Evolutionary conservation across 1,140 invertebrate genomes (phyloP).

Genomic region (Anastatus disparis): DNA sequence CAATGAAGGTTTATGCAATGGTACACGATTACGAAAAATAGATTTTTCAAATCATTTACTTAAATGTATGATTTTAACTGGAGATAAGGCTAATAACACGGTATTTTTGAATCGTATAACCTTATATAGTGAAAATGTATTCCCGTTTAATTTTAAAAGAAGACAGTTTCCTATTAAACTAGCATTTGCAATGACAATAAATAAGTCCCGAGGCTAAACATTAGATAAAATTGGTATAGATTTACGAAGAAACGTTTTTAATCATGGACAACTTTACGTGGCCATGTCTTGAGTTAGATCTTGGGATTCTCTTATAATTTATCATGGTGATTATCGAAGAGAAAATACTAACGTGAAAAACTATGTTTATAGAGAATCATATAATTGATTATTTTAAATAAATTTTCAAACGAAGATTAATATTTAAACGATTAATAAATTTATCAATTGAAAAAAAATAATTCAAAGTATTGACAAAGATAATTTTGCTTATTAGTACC

Average conservation of each 20-base stretch:
- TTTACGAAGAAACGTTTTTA: too few relatives aligned
- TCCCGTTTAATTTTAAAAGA: background rate
- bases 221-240: background rate
- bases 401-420: too few relatives aligned
- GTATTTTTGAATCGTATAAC: too few relatives aligned
- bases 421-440: too few relatives aligned
- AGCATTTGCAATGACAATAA: background rate
- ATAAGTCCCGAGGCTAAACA: background rate
- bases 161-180: background rate
- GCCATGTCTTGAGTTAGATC: too few relatives aligned
- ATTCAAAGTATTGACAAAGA: too few relatives aligned
- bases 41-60: background rate
- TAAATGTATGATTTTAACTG: background rate
- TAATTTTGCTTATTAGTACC: too few relatives aligned
- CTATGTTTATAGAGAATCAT: background rate
- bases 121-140: background rate
- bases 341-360: background rate
- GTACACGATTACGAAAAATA: background rate
- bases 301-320: too few relatives aligned
- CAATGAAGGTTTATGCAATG: too few relatives aligned
- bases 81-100: background rate
- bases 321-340: background rate
- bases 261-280: too few relatives aligned
- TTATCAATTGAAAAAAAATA: too few relatives aligned
- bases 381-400: too few relatives aligned